Base-by-base conservation (phyloP, 2,113 vertebrate species). In the Tiliqua scincoides region DNA sequence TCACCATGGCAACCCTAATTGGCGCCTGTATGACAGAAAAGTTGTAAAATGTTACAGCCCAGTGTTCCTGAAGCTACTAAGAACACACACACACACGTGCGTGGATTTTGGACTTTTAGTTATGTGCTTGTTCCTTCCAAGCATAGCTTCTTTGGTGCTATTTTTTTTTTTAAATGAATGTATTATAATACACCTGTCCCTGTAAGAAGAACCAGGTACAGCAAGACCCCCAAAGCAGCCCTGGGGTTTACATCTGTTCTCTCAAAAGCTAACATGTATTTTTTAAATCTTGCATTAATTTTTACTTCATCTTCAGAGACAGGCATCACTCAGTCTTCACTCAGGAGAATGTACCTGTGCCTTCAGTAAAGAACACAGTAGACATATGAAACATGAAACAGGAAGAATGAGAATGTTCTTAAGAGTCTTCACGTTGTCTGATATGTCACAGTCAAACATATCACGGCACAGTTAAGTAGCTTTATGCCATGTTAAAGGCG, bases 211-310 rank as follows among this genome's bases (percentile, higher is more conserved):
- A 0, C 11, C 9, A 74, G 35, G 30, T 73, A 61, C 27, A 40
- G 61, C 54, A n/a, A 59, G 14, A 61, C 67, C 25, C 40, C 35
- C 35, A 27, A 62, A 84, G 40, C 30, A 23, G 63, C 72, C 72
- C 72, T 75, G 61, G 37, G 32, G 37, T 57, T 40, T 84, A 63
- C 59, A 52, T 35, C 52, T 76, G 40, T 75, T 75, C 57, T 65
- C 40, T 65, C 40, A 52, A 65, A 76, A 83, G 62, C 21, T 23
- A 37, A 23, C 59, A 84, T 84, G 20, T 76, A 84, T 76, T 52
- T 84, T 84, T 84, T 65, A 84, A 76, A 84, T 25, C 72, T 84
- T 32, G n/a, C 72, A 65, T 74, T 73, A 62, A 61, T 84, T 75
- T 83, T 84, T 84, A 52, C 72, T 76, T 40, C 12, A 23, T 75